Percentiles rank a stretch among this genome's conserved stretches.
These are phyloP conservation scores for Channa striata DNA, from an alignment of 2,797 vertebrate species.

Conservation along the genomic window DNA sequence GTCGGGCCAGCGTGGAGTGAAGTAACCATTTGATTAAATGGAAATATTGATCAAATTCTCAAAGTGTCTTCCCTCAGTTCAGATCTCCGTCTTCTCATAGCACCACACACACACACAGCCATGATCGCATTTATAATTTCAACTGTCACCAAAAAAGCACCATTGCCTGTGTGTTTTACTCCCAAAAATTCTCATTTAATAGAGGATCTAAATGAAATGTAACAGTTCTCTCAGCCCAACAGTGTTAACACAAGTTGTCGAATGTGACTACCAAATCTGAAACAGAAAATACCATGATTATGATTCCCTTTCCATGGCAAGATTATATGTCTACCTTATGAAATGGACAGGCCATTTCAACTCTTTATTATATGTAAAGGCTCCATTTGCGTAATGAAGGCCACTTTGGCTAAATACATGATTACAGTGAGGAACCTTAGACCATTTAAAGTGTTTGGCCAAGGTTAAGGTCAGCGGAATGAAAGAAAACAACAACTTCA, in stretches of 20 bases:
- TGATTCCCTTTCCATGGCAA: neutral
- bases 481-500: conserved; percentile 14
- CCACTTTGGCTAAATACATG: conserved; percentile 3
- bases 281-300: conserved; percentile 9
- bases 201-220: conserved; percentile 16
- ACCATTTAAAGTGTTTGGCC: conserved; percentile 1
- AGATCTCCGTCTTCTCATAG: conserved; percentile 58
- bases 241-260: conserved; percentile 21
- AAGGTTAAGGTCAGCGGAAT: neutral
- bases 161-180: conserved; percentile 24
- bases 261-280: conserved; percentile 3
- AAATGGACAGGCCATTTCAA: neutral
- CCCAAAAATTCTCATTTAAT: conserved; percentile 13
- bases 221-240: conserved; percentile 10
- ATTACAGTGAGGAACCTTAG: neutral
- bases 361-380: conserved; percentile 7
- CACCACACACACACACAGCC: conserved; percentile 35
- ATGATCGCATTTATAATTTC: conserved; percentile 54
- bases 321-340: conserved; percentile 7
- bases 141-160: conserved; percentile 51
- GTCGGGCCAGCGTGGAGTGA: conserved; percentile 45
- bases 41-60: conserved; percentile 73
- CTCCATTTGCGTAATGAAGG: conserved; percentile 20
- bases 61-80: conserved; percentile 54
- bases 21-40: conserved; percentile 66